Base-by-base conservation (phyloP, 2,888 invertebrate species). In the Xanthorhoe designata region DNA sequence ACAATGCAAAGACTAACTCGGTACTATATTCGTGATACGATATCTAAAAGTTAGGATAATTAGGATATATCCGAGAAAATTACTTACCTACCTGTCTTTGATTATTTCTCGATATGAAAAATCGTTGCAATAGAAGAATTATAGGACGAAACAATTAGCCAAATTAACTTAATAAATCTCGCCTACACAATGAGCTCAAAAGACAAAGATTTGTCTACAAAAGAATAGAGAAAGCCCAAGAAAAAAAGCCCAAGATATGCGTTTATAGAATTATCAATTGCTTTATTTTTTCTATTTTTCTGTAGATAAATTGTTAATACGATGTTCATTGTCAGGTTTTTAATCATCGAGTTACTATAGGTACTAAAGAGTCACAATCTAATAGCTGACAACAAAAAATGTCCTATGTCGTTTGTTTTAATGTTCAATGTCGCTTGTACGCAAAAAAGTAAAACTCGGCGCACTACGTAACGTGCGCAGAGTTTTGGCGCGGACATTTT, bases 21-120 rank as follows among this genome's bases (percentile, higher is more conserved):
- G 80, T 84, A 82, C 81, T 82, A 82, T 79, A 76, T 49, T 81
- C 81, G 85, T 89, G 85, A 89, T 89, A 88, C 81, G 85, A 85
- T 85, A 80, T 83, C 79, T 80, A 73, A 73, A 64, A 66, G 70
- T 72, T 68, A 72, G 74, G 75, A 71, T 75, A 71, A 70, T 72
- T 75, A 78, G 64, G 52, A 63, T 60, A 51, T 54, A 61, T 18
- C 18, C 18, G 32, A 57, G 24, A 56, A 56, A 56, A 47, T 45
- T 24, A 45, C 32, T 49, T 47, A n/a, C n/a, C n/a, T n/a, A n/a
- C n/a, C n/a, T 17, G 15, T 58, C 32, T n/a, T 32, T 29, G 13
- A 8, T 18, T 50, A 18, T 18, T 32, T 49, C 7, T 50, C 10
- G 32, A 24, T 56, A 13, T 13, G 13, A 42, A 13, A 42, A 42